Evolutionary conservation across 2,797 vertebrate species (phyloP).

Genomic region (Corythornis leucogaster): DNA sequence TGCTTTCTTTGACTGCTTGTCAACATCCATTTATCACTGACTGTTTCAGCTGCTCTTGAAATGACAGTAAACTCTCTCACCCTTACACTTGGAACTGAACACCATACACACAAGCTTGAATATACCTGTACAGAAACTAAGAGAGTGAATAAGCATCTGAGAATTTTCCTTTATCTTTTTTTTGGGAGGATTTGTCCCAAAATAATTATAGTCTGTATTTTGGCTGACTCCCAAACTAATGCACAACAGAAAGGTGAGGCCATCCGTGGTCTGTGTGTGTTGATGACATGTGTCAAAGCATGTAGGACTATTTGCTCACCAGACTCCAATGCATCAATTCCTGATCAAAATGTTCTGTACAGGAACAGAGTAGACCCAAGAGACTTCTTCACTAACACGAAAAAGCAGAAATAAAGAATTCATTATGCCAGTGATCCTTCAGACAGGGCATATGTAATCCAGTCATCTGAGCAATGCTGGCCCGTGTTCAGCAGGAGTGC

Average conservation of each 20-base stretch:
- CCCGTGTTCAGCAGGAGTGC: not conserved
- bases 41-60: constrained; percentile 23
- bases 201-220: not conserved
- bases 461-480: not conserved
- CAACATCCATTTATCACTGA: constrained; percentile 13
- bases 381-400: not conserved
- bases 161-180: not conserved
- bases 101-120: not conserved
- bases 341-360: not conserved
- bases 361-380: not conserved
- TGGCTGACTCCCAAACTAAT: not conserved
- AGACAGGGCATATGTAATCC: not conserved
- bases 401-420: not conserved
- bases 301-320: not conserved
- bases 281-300: not conserved
- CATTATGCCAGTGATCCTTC: not conserved
- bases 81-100: not conserved
- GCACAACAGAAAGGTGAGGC: not conserved
- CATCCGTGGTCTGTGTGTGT: not conserved
- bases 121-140: not conserved
- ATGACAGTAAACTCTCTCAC: not conserved
- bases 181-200: not conserved
- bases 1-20: constrained; percentile 38
- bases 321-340: not conserved
- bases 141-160: not conserved